phyloP scores from a whole-genome alignment of 2,888 invertebrate genomes.

The Pterobdella sp. region DNA sequence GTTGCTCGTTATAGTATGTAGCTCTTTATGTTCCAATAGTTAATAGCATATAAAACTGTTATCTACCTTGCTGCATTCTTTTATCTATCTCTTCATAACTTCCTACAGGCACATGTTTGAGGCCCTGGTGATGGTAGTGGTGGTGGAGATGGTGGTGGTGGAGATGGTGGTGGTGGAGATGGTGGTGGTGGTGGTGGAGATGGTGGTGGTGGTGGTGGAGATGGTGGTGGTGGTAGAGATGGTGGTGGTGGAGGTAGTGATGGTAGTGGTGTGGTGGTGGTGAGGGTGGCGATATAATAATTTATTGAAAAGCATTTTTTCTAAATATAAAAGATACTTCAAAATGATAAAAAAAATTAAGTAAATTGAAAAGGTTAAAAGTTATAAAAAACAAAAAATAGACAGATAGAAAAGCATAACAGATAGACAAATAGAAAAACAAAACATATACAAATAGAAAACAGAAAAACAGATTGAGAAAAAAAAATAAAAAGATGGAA shows the following conservation, averaged over 20 bases:
- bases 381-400: no score
- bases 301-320: no score
- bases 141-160: no score
- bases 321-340: neutral
- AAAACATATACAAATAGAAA: neutral
- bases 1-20: neutral
- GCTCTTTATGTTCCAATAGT: no score
- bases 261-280: no score
- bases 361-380: no score
- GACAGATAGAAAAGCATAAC: neutral
- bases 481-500: neutral
- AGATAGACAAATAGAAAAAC: constrained; percentile 7
- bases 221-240: no score
- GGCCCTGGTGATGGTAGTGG: no score
- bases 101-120: constrained; percentile 51
- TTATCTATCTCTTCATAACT: constrained; percentile 51
- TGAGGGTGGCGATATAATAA: neutral
- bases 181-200: no score
- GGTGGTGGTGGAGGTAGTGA: no score
- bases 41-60: neutral
- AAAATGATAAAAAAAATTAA: neutral
- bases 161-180: no score
- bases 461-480: neutral
- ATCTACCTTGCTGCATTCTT: constrained; percentile 50
- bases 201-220: no score